Conservation (phyloP, 2,113 vertebrate species). For the Equus quagga region DNA sequence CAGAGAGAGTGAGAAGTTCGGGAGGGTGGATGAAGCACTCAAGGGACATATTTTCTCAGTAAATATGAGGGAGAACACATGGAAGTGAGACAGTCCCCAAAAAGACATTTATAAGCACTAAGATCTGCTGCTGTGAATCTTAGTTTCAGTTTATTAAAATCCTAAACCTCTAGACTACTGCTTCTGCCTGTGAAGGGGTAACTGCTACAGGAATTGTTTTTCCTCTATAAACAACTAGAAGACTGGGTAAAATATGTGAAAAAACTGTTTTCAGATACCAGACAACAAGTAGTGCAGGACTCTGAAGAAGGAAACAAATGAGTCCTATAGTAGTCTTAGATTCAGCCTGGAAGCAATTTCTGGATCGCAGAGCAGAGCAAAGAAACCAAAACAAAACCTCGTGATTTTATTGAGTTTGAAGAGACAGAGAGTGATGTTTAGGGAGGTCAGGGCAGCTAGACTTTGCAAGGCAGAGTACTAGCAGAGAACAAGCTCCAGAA, state of each 20-base stretch:
- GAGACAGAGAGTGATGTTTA: background rate
- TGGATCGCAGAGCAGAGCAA: background rate
- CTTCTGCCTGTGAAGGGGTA: background rate
- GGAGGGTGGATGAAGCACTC: background rate
- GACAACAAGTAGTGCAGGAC: background rate
- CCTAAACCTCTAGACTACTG: background rate
- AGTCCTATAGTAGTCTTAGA: background rate
- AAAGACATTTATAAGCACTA: background rate
- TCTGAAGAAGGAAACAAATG: slow-evolving; percentile 18
- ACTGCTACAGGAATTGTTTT: background rate
- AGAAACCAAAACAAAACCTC: slow-evolving; percentile 10
- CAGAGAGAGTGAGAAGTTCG: slow-evolving; percentile 44
- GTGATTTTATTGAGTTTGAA: slow-evolving; percentile 12
- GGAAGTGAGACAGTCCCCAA: background rate
- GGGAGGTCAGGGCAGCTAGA: background rate
- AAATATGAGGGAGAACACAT: slow-evolving; percentile 2
- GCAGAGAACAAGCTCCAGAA: background rate
- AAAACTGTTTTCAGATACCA: slow-evolving; percentile 32
- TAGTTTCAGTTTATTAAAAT: slow-evolving; percentile 56
- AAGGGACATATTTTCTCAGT: background rate
- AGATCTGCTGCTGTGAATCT: background rate
- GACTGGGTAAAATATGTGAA: slow-evolving; percentile 34
- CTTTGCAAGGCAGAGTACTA: slow-evolving; percentile 17
- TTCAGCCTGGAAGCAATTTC: background rate
- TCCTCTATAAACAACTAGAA: slow-evolving; percentile 5